Evolutionary conservation across 2,888 invertebrate genomes (phyloP).

Genomic region (Latrodectus elegans): DNA sequence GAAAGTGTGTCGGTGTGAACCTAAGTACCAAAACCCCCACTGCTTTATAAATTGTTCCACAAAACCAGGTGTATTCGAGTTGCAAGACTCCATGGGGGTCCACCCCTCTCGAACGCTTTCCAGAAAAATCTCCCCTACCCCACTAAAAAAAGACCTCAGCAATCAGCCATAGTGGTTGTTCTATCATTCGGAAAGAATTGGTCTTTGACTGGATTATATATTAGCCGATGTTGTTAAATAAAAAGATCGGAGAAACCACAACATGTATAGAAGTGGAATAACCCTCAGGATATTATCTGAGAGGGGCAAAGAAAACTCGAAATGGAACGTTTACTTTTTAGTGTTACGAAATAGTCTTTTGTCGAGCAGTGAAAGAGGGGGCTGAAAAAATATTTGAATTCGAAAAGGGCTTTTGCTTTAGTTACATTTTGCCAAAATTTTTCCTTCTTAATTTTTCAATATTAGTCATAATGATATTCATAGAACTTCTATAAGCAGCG

Average conservation of each 20-base stretch:
- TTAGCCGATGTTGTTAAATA: conserved; percentile 67
- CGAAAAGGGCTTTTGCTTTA: neutral
- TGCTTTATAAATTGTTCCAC: conserved; percentile 66
- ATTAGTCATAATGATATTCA: too few relatives aligned
- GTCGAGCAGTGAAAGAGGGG: neutral
- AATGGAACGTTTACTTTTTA: conserved; percentile 34
- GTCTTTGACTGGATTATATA: conserved; percentile 65
- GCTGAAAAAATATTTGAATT: neutral
- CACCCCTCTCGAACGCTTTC: neutral
- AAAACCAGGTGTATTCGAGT: conserved; percentile 59
- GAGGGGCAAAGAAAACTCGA: conserved; percentile 7
- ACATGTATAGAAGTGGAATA: conserved; percentile 60
- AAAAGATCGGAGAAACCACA: conserved; percentile 65
- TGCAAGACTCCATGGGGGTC: conserved; percentile 47
- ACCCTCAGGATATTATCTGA: conserved; percentile 38
- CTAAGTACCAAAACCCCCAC: conserved; percentile 59
- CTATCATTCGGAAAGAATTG: conserved; percentile 61
- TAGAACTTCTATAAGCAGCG: too few relatives aligned
- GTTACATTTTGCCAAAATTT: too few relatives aligned
- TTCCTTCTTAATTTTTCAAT: too few relatives aligned
- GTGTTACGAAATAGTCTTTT: conserved; percentile 35
- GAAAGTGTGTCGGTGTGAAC: conserved; percentile 32
- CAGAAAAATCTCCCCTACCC: conserved; percentile 16
- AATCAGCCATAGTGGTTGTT: conserved; percentile 55
- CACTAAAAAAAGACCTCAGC: conserved; percentile 34